Percentiles rank a stretch among this genome's conserved stretches.
phyloP scores from a whole-genome alignment of 1,140 invertebrate species.

The Zaprionus taronus region DNA sequence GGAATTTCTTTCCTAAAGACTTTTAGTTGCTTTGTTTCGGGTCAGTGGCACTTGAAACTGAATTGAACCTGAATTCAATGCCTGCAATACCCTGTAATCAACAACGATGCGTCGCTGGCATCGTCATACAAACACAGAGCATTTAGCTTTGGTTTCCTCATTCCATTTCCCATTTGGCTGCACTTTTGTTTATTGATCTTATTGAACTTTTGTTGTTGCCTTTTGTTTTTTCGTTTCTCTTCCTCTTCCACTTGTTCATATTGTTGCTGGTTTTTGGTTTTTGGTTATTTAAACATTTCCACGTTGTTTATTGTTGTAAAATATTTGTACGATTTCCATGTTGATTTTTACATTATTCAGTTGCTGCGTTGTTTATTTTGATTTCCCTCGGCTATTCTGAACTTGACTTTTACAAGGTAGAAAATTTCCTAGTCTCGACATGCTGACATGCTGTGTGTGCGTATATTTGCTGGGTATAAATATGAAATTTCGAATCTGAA shows the following conservation, averaged over 20 bases:
- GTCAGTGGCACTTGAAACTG: background rate
- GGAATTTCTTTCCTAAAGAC: background rate
- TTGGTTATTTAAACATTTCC: constrained; percentile 50
- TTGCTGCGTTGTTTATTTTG: constrained; percentile 67
- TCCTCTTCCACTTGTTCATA: constrained; percentile 1
- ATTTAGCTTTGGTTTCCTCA: constrained; percentile 16
- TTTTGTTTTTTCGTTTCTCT: constrained; percentile 7
- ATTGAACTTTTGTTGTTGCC: constrained; percentile 42
- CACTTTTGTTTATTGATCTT: constrained; percentile 69
- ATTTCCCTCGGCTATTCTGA: constrained; percentile 49
- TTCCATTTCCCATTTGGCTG: constrained; percentile 14
- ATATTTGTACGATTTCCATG: constrained; percentile 65
- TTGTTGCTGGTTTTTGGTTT: constrained; percentile 31
- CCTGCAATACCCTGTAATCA: background rate
- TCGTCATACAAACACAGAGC: background rate
- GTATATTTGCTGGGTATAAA: constrained; percentile 39
- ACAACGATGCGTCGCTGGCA: background rate
- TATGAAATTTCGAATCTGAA: constrained; percentile 30
- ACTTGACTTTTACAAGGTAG: constrained; percentile 75
- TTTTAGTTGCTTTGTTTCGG: background rate
- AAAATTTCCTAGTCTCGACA: constrained; percentile 30
- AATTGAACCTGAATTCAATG: background rate
- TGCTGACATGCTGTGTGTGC: constrained; percentile 10
- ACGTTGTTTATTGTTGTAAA: constrained; percentile 68
- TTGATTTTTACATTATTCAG: constrained; percentile 63